Evolutionary conservation across 2,113 vertebrate genomes (phyloP), one percentile per base, ranked within the genome.

Genomic region (Sakesphorus luctuosus): DNA sequence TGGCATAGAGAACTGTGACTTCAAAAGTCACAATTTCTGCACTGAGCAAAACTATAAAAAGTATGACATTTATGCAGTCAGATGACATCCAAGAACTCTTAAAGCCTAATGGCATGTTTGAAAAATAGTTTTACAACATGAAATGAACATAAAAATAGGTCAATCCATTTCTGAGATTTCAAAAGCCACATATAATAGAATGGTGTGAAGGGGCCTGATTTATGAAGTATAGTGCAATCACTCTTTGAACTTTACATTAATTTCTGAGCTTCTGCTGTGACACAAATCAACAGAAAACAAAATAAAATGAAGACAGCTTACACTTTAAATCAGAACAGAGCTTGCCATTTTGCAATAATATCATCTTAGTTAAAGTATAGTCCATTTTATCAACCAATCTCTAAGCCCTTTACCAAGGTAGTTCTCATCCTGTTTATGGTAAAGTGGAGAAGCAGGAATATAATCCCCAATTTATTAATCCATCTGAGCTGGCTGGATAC

Each of bases 71-170:
- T 93, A 46, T 68, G 35, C 15, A 69, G 19, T 82, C 53, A 76
- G n/a, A 90, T 44, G 56, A 75, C 9, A 52, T 79, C 47, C 40
- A 87, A 83, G 31, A 78, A 75, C 47, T n/a, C 52, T 87, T 76
- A 67, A 82, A 84, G 40, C 16, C 19, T 72, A 91, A 91, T 46
- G 52, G 5, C n/a, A 68, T 35, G 21, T 75, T 82, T 87, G 71
- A 84, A 96, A 95, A 93, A 93, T 52, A 78, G 53, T 63, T 89
- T 84, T 75, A 61, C 35, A 92, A 52, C 0, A 1, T 87, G 69
- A 92, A 96, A 83, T 35, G 31, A 90, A 65, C 77, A 52, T 69
- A 56, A 94, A 93, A 95, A 49, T 63, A 93, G 38, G 43, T 80
- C 79, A 82, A 58, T 76, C 36, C 8, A 63, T 86, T 93, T 89